Conservation (phyloP, 2,888 invertebrate genomes). For the Polyommatus icarus region DNA sequence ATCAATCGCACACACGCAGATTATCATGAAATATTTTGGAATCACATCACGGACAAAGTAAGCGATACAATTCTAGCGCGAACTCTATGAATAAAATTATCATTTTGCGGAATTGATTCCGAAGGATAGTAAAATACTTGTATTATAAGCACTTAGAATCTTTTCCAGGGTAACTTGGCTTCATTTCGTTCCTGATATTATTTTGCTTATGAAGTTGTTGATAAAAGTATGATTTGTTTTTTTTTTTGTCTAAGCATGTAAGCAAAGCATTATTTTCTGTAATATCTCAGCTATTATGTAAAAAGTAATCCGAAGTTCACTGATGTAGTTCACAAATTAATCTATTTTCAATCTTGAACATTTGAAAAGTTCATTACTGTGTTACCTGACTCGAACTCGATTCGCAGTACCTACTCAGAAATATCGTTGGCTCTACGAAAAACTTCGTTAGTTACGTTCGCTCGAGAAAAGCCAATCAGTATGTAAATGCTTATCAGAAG, state of each 20-base stretch:
- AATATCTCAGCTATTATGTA: neutral
- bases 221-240: neutral
- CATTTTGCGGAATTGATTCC: slow-evolving; percentile 78
- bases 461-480: slow-evolving; percentile 13
- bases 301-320: neutral
- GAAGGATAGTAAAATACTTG: slow-evolving; percentile 69
- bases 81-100: slow-evolving; percentile 80
- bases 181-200: neutral
- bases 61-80: slow-evolving; percentile 75
- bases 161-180: slow-evolving; percentile 32
- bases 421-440: slow-evolving; percentile 18
- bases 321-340: neutral
- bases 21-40: slow-evolving; percentile 51
- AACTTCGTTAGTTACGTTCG: slow-evolving; percentile 15
- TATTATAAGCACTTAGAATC: slow-evolving; percentile 51
- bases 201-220: neutral
- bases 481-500: slow-evolving; percentile 11
- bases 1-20: slow-evolving; percentile 30
- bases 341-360: slow-evolving; percentile 1
- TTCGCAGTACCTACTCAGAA: neutral
- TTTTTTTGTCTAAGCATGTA: neutral
- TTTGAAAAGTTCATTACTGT: neutral
- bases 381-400: neutral
- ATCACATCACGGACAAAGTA: slow-evolving; percentile 77
- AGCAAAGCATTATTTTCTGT: neutral